Conservation (phyloP, 2,888 invertebrate species). For the Campoplex capitator region DNA sequence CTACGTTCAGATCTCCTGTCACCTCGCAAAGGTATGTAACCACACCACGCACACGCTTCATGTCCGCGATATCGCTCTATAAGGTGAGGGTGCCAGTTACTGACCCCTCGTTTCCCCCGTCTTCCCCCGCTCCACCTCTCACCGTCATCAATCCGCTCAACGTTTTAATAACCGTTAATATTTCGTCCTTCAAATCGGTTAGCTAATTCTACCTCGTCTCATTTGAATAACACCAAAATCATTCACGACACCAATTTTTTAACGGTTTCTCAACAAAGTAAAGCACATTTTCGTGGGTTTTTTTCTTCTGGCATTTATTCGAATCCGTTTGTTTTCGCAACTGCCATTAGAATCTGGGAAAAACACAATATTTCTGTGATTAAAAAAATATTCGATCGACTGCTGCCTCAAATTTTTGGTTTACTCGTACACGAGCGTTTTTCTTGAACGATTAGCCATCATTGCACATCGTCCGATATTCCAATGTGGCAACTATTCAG, state of each 20-base stretch:
- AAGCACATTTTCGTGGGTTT: not conserved
- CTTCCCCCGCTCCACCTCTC: not conserved
- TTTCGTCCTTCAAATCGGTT: constrained; percentile 21
- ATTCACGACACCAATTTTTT: not conserved
- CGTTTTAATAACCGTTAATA: constrained; percentile 45
- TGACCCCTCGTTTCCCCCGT: constrained; percentile 25
- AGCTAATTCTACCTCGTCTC: not conserved
- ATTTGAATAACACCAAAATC: constrained; percentile 1
- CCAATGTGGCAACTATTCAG: not conserved
- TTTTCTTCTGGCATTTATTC: not conserved
- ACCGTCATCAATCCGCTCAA: constrained; percentile 11
- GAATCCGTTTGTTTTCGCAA: not conserved
- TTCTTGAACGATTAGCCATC: not conserved
- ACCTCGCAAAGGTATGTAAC: constrained; percentile 66
- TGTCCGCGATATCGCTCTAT: constrained; percentile 49
- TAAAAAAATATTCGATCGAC: no score
- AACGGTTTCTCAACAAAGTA: not conserved
- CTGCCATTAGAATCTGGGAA: not conserved
- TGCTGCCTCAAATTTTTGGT: no score
- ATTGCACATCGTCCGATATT: not conserved
- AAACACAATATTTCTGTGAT: not conserved
- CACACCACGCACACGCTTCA: constrained; percentile 30
- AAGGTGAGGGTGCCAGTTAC: constrained; percentile 60
- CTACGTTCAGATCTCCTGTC: constrained; percentile 67
- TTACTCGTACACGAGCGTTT: not conserved